These are phyloP conservation scores for Menidia beryllina DNA, from an alignment of 2,113 vertebrate genomes.

Conservation along the genomic window DNA sequence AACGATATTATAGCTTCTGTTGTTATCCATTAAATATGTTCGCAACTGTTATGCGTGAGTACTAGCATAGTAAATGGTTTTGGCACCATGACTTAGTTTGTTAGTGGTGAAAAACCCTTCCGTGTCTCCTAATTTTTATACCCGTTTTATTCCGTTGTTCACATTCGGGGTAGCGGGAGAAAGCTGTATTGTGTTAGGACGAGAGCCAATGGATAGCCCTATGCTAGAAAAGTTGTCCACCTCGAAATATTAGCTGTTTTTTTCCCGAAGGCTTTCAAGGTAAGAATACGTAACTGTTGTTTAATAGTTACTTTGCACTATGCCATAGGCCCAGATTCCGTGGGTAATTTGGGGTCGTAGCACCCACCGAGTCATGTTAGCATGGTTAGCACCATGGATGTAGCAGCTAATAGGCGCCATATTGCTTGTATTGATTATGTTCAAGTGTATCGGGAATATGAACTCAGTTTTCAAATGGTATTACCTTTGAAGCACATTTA, in stretches of 20 bases:
- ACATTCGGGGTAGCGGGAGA: not conserved
- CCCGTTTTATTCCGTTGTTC: not conserved
- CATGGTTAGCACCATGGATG: not conserved
- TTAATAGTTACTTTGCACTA: not conserved
- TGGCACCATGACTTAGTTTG: too few species aligned
- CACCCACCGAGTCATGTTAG: not conserved
- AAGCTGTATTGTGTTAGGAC: not conserved
- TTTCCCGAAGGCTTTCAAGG: not conserved
- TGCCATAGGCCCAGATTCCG: not conserved
- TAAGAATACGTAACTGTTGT: not conserved
- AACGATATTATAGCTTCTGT: not conserved
- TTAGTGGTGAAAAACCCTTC: not conserved
- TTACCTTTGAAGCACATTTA: too few species aligned
- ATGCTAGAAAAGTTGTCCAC: not conserved
- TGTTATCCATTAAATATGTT: not conserved
- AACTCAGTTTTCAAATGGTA: too few species aligned
- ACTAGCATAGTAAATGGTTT: too few species aligned
- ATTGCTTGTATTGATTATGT: not conserved
- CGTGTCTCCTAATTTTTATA: not conserved
- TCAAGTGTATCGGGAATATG: too few species aligned
- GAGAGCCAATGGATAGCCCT: not conserved
- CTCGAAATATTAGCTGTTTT: not conserved
- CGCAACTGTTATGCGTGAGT: not conserved
- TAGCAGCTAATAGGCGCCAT: not conserved
- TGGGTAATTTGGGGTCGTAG: not conserved